Evolutionary conservation across 2,888 invertebrate species (phyloP).

Genomic region (Pegoplata infirma): DNA sequence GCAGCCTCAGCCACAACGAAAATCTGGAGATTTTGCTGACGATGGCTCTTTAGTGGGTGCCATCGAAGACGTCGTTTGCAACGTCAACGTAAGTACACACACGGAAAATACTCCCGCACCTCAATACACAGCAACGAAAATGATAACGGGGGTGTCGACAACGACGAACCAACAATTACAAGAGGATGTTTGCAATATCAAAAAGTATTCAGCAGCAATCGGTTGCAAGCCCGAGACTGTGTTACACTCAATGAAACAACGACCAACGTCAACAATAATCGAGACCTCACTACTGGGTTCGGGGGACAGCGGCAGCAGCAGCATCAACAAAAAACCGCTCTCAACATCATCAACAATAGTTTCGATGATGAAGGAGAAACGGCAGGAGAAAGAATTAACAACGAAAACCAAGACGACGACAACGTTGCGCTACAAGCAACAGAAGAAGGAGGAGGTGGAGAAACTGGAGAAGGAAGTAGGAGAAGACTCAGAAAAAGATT

Average conservation of each 20-base stretch:
- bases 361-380: conserved; percentile 72
- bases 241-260: conserved; percentile 66
- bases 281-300: conserved; percentile 76
- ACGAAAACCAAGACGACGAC: conserved; percentile 59
- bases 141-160: conserved; percentile 55
- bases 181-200: conserved; percentile 62
- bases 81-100: conserved; percentile 63
- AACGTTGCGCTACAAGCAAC: conserved; percentile 54
- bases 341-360: conserved; percentile 76
- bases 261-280: conserved; percentile 75
- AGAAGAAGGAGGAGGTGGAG: conserved; percentile 57
- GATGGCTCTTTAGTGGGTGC: conserved; percentile 79
- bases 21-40: conserved; percentile 78
- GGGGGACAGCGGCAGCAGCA: conserved; percentile 66
- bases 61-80: conserved; percentile 77
- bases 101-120: conserved; percentile 63
- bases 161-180: conserved; percentile 63
- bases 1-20: conserved; percentile 71
- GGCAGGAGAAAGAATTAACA: conserved; percentile 57
- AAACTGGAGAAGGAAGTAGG: not conserved
- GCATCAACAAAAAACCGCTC: conserved; percentile 67
- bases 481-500: conserved; percentile 63
- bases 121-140: conserved; percentile 68
- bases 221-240: conserved; percentile 45
- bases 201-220: conserved; percentile 60